phyloP scores from a whole-genome alignment of 2,113 vertebrate genomes.

The Phoenicopterus ruber region DNA sequence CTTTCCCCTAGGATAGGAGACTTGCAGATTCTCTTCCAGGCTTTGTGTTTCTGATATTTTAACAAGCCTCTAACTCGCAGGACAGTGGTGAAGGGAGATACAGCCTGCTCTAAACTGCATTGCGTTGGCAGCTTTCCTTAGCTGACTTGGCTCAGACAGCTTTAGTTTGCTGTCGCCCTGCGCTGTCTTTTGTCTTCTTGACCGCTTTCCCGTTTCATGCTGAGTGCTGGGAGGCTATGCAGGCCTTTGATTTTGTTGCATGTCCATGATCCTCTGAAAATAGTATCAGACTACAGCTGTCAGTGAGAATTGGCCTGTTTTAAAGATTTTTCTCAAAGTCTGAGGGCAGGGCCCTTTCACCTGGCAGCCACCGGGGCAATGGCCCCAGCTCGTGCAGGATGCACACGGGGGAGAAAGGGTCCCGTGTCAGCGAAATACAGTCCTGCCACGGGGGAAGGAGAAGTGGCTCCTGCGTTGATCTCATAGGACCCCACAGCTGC shows the following conservation, averaged over 20 bases:
- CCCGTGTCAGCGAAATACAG: background rate
- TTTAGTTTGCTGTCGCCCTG: background rate
- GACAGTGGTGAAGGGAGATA: background rate
- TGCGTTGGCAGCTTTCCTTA: background rate
- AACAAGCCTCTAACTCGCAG: background rate
- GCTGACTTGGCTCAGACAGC: background rate
- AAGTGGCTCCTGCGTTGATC: background rate
- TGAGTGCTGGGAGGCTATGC: background rate
- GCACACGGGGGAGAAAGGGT: accelerated
- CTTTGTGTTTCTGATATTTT: background rate
- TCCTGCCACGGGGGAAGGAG: background rate
- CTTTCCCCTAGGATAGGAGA: background rate
- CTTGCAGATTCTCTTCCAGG: background rate
- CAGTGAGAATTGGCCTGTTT: background rate
- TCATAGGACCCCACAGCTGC: background rate
- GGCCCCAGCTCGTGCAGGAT: background rate
- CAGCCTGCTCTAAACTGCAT: background rate
- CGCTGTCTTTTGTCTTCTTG: background rate
- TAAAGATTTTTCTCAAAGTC: background rate
- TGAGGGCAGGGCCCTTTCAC: background rate
- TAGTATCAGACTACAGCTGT: background rate
- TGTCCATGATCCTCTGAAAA: background rate
- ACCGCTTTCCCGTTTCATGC: accelerated
- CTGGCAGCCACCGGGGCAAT: background rate
- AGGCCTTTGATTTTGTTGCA: background rate